Percentiles rank a stretch among this genome's conserved stretches.
Evolutionary conservation across 2,797 vertebrate genomes (phyloP).

Genomic region (Megalops cyprinoides): DNA sequence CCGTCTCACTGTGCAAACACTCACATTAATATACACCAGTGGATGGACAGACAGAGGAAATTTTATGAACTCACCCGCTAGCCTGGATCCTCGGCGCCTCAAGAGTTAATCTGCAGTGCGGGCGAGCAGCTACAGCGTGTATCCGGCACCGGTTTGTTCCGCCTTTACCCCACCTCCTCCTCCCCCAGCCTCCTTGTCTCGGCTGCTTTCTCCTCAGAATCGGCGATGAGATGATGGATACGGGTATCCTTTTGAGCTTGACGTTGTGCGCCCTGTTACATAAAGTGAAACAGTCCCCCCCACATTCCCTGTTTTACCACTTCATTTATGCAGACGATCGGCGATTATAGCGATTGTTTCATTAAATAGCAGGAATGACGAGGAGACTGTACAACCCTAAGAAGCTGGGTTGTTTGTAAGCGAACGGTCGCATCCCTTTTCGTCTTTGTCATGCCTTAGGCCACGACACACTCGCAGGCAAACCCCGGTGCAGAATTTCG

Average conservation of each 20-base stretch:
- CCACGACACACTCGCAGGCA: neutral
- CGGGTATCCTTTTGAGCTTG: slow-evolving; percentile 33
- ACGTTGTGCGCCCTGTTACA: slow-evolving; percentile 9
- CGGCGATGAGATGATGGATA: slow-evolving; percentile 57
- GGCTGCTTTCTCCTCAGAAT: slow-evolving; percentile 49
- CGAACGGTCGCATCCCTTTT: neutral
- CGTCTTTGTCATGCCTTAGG: neutral
- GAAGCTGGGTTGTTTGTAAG: neutral
- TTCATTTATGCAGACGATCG: slow-evolving; percentile 6
- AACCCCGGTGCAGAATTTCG: neutral
- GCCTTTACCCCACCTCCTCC: slow-evolving; percentile 57
- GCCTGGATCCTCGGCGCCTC: slow-evolving; percentile 57
- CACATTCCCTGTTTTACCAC: slow-evolving; percentile 21
- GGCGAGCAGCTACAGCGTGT: slow-evolving; percentile 76
- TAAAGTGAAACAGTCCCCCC: neutral
- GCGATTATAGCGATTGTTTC: slow-evolving; percentile 6
- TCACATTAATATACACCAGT: neutral
- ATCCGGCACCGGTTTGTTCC: slow-evolving; percentile 80
- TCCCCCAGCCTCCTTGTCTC: slow-evolving; percentile 48
- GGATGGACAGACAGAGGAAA: slow-evolving; percentile 35
- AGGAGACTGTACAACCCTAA: neutral
- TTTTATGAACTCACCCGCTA: slow-evolving; percentile 66
- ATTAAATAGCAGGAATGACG: slow-evolving; percentile 16
- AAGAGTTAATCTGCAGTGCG: slow-evolving; percentile 85
- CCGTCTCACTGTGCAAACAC: neutral